Conservation (phyloP, 2,797 vertebrate genomes). For the Tolypeutes matacus region DNA sequence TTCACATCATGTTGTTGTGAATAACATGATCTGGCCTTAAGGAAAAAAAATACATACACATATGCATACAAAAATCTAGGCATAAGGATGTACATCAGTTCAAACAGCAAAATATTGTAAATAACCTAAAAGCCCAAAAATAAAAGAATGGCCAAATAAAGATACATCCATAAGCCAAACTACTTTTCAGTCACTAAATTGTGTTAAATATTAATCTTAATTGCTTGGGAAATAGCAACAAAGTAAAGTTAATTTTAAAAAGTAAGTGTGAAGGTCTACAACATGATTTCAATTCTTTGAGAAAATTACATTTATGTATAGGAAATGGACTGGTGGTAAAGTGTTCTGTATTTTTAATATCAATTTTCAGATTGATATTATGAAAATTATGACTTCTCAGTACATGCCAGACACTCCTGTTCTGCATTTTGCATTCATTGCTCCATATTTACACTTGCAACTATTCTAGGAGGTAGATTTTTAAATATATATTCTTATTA, state of each 20-base stretch:
- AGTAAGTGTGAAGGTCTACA: neutral
- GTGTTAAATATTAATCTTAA: neutral
- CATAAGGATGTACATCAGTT: neutral
- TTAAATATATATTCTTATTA: neutral
- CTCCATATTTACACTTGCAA: neutral
- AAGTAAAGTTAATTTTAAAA: neutral
- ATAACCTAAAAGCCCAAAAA: constrained; percentile 36
- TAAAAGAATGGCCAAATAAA: constrained; percentile 24
- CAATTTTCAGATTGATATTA: neutral
- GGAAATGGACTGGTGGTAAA: neutral
- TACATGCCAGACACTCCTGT: neutral
- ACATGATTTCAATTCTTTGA: neutral
- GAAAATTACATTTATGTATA: neutral
- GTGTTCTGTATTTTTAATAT: neutral
- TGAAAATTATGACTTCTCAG: neutral
- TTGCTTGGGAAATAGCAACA: neutral
- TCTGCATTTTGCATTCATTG: neutral
- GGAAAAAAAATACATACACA: neutral
- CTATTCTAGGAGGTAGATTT: neutral
- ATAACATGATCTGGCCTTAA: neutral
- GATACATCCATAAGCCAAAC: neutral
- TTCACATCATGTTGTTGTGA: neutral
- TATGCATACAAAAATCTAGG: neutral
- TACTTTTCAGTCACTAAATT: neutral
- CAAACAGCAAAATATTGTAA: constrained; percentile 16